These are phyloP conservation scores for Scleropages formosus DNA, from an alignment of 2,797 vertebrate genomes.

Conservation along the genomic window DNA sequence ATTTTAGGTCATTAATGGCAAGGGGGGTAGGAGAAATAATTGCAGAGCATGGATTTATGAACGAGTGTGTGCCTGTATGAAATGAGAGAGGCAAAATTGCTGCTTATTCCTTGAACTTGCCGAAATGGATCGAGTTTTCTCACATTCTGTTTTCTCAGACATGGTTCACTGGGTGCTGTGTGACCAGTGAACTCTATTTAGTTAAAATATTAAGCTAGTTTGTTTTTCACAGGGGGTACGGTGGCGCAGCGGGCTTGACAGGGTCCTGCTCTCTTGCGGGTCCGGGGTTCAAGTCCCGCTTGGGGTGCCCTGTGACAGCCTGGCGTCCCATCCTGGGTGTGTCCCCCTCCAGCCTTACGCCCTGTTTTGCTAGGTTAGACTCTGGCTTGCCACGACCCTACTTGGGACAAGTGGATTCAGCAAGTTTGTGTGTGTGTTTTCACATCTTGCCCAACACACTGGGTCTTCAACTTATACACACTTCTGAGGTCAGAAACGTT, in stretches of 20 bases:
- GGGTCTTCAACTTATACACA: no score
- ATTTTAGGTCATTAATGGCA: slow-evolving; percentile 13
- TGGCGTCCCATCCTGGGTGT: no score
- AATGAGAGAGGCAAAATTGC: neutral
- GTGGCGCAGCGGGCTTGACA: no score
- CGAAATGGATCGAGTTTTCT: neutral
- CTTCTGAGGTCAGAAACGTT: no score
- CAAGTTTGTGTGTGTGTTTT: slow-evolving; percentile 66
- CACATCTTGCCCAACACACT: slow-evolving; percentile 7
- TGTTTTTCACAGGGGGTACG: no score
- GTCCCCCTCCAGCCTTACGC: no score
- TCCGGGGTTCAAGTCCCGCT: no score
- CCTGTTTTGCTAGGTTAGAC: no score
- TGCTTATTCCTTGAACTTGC: neutral
- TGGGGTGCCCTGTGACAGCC: no score
- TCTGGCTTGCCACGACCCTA: no score
- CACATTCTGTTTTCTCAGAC: slow-evolving; percentile 36
- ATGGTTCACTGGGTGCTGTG: slow-evolving; percentile 48
- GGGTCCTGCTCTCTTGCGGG: no score
- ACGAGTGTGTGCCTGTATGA: slow-evolving; percentile 3
- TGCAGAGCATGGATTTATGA: neutral
- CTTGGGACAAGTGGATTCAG: no score
- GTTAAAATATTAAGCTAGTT: slow-evolving; percentile 62
- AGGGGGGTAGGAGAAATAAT: slow-evolving; percentile 6
- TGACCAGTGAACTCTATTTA: slow-evolving; percentile 52